Evolutionary conservation across 2,888 invertebrate species (phyloP).

Genomic region (Aplocera efformata): DNA sequence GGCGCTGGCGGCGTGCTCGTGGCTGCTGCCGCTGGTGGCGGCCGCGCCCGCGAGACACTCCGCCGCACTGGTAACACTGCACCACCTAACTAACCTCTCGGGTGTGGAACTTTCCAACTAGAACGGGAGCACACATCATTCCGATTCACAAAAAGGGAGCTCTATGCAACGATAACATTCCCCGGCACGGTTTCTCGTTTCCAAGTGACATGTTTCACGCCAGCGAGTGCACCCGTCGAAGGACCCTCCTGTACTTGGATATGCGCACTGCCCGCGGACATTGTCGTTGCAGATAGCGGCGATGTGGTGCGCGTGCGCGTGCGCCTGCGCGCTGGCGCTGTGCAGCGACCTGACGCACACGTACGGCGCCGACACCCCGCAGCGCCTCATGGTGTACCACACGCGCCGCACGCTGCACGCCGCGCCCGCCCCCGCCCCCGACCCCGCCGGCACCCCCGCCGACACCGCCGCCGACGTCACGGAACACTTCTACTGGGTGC

Average conservation of each 20-base stretch:
- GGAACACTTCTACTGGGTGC: conserved; percentile 83
- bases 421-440: conserved; percentile 59
- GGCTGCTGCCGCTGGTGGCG: conserved; percentile 54
- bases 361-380: conserved; percentile 83
- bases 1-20: conserved; percentile 56
- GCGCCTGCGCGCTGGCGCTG: conserved; percentile 39
- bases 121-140: no score
- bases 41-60: conserved; percentile 28
- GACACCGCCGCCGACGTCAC: conserved; percentile 70
- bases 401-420: conserved; percentile 75
- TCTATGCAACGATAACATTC: no score
- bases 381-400: conserved; percentile 87
- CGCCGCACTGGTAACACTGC: no score
- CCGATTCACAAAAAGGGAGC: no score
- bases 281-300: conserved; percentile 5
- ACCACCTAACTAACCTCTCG: no score
- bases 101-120: no score
- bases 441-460: conserved; percentile 51
- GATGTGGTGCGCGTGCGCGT: conserved; percentile 14
- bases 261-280: no score
- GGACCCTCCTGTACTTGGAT: no score
- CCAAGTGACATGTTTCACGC: no score
- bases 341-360: conserved; percentile 53
- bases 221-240: no score
- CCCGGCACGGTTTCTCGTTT: no score